Evolutionary conservation across 2,888 invertebrate species (phyloP).

Genomic region (Dorcus hopei): DNA sequence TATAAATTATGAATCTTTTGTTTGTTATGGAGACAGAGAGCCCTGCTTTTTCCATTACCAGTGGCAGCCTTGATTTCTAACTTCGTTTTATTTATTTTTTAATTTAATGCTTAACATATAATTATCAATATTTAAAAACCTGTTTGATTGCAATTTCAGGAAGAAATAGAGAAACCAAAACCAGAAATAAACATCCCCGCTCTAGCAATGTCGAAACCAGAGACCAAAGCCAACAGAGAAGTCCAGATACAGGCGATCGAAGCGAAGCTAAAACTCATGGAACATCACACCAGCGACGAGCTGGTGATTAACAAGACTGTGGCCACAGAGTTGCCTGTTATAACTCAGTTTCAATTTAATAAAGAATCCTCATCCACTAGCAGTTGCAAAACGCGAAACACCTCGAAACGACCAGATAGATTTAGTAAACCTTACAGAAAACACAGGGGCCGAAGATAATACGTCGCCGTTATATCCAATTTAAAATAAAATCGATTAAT

Average conservation of each 20-base stretch:
- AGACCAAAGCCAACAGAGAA: constrained; percentile 68
- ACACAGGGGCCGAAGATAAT: constrained; percentile 16
- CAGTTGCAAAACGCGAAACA: constrained; percentile 3
- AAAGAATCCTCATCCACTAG: constrained; percentile 32
- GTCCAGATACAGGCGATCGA: constrained; percentile 86
- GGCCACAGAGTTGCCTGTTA: constrained; percentile 63
- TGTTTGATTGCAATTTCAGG: constrained; percentile 51
- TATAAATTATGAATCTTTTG: no score
- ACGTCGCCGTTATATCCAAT: not conserved
- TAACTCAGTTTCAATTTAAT: constrained; percentile 65
- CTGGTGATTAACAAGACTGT: constrained; percentile 71
- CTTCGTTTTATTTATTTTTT: not conserved
- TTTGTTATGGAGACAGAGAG: no score
- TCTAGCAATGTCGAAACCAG: constrained; percentile 61
- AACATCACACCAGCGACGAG: constrained; percentile 64
- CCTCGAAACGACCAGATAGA: constrained; percentile 9
- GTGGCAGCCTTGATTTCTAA: not conserved
- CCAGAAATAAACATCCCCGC: constrained; percentile 75
- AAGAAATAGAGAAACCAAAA: constrained; percentile 69
- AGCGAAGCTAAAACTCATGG: constrained; percentile 80
- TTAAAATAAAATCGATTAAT: constrained; percentile 3
- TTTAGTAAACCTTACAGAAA: constrained; percentile 15
- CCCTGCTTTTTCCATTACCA: no score
- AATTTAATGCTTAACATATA: not conserved
- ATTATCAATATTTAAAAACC: not conserved